Conservation (phyloP, 2,797 vertebrate genomes). For the Pitangus sulphuratus region DNA sequence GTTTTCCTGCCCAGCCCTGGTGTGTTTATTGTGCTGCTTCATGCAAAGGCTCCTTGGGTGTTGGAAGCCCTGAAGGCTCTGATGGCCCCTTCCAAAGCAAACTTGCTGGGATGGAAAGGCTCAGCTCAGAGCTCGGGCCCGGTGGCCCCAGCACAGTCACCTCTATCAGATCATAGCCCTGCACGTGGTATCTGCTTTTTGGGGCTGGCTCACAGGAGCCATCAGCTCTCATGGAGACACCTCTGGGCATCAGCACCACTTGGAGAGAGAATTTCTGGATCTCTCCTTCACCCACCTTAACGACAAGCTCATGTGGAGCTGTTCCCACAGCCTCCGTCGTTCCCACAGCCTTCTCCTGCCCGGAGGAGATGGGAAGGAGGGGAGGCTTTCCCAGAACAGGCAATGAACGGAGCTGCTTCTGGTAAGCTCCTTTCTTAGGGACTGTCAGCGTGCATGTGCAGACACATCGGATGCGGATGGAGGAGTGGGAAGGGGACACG, state of each 20-base stretch:
- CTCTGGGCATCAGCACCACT: not conserved
- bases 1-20: not conserved
- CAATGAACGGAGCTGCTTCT: not conserved
- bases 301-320: not conserved
- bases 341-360: not conserved
- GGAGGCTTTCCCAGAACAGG: not conserved
- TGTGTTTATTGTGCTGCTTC: not conserved
- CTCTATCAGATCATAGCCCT: not conserved
- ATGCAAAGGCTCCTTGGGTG: not conserved
- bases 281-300: not conserved
- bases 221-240: not conserved
- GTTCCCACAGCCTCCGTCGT: no score
- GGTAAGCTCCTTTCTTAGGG: not conserved
- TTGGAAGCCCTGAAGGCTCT: not conserved
- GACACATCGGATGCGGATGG: not conserved
- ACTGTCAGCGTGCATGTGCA: not conserved
- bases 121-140: not conserved
- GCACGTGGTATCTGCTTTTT: fast-evolving
- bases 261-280: not conserved
- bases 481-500: not conserved
- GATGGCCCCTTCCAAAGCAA: not conserved
- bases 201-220: not conserved
- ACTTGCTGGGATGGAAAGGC: not conserved
- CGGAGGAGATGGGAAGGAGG: not conserved
- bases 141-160: fast-evolving